Conservation (phyloP, 92 coral and sea anemone species). For the Umimayanthus chanpuru region DNA sequence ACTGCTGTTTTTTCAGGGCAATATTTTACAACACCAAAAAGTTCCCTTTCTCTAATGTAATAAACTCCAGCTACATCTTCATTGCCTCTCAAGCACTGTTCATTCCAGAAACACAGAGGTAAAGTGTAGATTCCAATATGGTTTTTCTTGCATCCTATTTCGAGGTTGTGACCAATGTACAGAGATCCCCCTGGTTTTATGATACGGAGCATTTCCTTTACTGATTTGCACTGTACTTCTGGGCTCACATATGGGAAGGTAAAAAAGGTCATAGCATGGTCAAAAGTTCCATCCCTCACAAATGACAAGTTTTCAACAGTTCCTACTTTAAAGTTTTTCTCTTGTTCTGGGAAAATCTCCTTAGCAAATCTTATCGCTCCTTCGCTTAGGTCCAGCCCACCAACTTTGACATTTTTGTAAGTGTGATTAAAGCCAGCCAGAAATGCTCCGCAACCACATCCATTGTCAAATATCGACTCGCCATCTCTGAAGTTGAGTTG, state of each 20-base stretch:
- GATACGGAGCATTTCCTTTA: constrained; percentile 66
- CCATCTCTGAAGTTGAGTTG: constrained; percentile 55
- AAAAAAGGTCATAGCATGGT: constrained; percentile 69
- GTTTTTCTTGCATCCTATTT: constrained; percentile 53
- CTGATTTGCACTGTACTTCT: constrained; percentile 64
- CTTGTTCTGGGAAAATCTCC: constrained; percentile 49
- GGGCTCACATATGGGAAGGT: constrained; percentile 71
- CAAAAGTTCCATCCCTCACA: constrained; percentile 50
- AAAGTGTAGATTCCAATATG: constrained; percentile 63
- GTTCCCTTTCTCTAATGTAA: constrained; percentile 55
- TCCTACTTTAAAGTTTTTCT: constrained; percentile 51
- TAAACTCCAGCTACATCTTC: constrained; percentile 43
- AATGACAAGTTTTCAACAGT: constrained; percentile 67
- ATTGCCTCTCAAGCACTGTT: constrained; percentile 49
- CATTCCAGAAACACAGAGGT: constrained; percentile 70
- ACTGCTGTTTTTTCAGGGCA: constrained; percentile 67
- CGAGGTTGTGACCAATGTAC: constrained; percentile 66
- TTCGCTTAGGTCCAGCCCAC: constrained; percentile 61
- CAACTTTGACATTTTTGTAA: constrained; percentile 56
- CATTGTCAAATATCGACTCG: constrained; percentile 66
- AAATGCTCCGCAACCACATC: constrained; percentile 74
- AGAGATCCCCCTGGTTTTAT: constrained; percentile 66
- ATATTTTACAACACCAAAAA: constrained; percentile 57
- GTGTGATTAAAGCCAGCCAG: constrained; percentile 58
- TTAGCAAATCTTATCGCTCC: constrained; percentile 66